A percentile compares a stretch with the other conserved stretches of the same genome.
phyloP scores from a whole-genome alignment of 2,797 vertebrate genomes.

The Tamandua tetradactyla region DNA sequence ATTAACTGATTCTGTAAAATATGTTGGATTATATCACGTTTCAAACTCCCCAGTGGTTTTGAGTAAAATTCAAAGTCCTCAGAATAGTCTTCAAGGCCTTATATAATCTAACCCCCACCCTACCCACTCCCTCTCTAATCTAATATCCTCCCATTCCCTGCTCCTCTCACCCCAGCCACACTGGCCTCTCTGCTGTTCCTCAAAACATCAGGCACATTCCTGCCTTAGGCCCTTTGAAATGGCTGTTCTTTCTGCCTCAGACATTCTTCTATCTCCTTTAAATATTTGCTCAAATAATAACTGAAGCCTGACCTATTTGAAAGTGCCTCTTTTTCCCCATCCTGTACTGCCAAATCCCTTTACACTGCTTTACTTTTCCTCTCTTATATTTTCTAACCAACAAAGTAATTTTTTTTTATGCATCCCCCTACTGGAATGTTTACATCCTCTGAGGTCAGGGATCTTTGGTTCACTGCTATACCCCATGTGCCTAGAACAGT shows the following conservation, averaged over 20 bases:
- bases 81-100: not conserved
- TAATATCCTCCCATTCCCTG: not conserved
- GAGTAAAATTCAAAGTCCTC: not conserved
- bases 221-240: not conserved
- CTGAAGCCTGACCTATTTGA: not conserved
- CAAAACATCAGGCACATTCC: not conserved
- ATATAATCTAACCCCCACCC: not conserved
- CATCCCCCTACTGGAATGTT: not conserved
- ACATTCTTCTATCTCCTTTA: not conserved
- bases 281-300: not conserved
- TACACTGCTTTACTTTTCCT: not conserved
- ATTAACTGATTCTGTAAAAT: not conserved
- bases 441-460: not conserved
- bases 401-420: not conserved
- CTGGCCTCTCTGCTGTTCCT: not conserved
- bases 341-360: not conserved
- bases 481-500: not conserved
- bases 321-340: not conserved
- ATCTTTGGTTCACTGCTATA: not conserved
- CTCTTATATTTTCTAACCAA: not conserved
- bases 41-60: not conserved
- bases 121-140: not conserved
- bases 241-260: not conserved
- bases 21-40: not conserved
- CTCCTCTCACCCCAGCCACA: not conserved